Percentiles rank a stretch among this genome's conserved stretches.
Conservation (phyloP, 2,113 vertebrate genomes). For the Myotis brandtii region DNA sequence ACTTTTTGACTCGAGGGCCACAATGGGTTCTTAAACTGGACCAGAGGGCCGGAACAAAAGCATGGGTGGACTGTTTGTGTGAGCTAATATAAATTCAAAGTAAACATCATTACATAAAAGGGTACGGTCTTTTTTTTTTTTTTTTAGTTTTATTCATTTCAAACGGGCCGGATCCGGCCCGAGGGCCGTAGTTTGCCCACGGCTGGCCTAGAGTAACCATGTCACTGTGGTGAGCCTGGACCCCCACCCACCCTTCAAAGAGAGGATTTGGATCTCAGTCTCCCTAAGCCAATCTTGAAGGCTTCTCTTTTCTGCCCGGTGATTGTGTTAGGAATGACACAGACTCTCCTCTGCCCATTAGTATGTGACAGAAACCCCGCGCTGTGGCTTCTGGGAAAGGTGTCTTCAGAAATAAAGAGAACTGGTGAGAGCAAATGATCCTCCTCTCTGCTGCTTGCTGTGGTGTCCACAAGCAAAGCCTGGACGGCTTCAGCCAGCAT, state of each 20-base stretch:
- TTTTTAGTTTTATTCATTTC: too few relatives aligned
- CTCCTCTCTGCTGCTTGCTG: neutral
- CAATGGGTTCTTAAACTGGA: too few relatives aligned
- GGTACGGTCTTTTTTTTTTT: too few relatives aligned
- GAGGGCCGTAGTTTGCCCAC: too few relatives aligned
- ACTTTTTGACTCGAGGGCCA: too few relatives aligned
- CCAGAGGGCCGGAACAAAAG: too few relatives aligned
- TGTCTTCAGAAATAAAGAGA: neutral
- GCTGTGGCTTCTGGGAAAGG: neutral
- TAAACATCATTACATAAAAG: too few relatives aligned
- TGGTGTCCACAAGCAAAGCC: neutral
- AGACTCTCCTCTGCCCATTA: neutral
- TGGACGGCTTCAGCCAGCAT: too few relatives aligned
- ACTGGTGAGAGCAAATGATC: neutral
- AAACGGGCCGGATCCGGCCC: too few relatives aligned
- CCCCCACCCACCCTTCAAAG: neutral
- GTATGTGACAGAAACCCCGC: neutral
- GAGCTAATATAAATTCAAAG: too few relatives aligned
- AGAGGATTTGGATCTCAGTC: neutral
- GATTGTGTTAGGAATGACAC: neutral
- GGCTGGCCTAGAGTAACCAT: neutral
- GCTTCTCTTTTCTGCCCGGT: neutral
- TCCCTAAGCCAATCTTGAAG: neutral
- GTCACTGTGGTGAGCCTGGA: neutral
- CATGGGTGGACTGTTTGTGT: too few relatives aligned